Conservation (phyloP, 2,888 invertebrate genomes). For the Ferdinandea cuprea region DNA sequence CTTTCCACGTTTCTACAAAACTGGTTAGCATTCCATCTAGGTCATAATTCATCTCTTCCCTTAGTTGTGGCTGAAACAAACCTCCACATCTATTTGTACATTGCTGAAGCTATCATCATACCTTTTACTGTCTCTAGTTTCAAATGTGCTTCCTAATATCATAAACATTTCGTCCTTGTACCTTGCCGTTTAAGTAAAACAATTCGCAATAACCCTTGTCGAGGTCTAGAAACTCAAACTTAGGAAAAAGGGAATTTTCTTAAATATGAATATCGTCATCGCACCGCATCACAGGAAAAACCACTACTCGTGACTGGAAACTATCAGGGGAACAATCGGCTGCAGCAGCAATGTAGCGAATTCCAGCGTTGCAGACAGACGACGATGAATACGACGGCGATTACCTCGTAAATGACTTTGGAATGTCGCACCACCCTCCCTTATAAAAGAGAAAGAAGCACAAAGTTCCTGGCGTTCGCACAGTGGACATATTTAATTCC, state of each 20-base stretch:
- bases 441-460: conserved; percentile 22
- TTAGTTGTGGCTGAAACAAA: conserved; percentile 38
- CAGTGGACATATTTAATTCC: conserved; percentile 70
- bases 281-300: conserved; percentile 18
- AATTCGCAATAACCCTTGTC: conserved; percentile 56
- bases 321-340: conserved; percentile 65
- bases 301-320: conserved; percentile 47
- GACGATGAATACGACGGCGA: too few relatives aligned
- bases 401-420: conserved; percentile 50
- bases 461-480: conserved; percentile 13
- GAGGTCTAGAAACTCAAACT: conserved; percentile 8
- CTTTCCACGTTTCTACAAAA: conserved; percentile 5
- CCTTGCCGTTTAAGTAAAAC: conserved; percentile 36
- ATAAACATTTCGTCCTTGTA: conserved; percentile 56
- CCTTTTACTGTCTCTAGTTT: conserved; percentile 47
- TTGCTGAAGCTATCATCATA: conserved; percentile 38
- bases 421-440: conserved; percentile 14
- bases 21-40: conserved; percentile 23
- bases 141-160: conserved; percentile 69
- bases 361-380: conserved; percentile 47
- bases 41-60: conserved; percentile 49
- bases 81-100: too few relatives aligned
- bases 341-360: conserved; percentile 65
- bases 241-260: conserved; percentile 14
- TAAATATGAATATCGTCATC: conserved; percentile 58